Percentiles rank a stretch among this genome's conserved stretches.
These are phyloP conservation scores for Pempheris klunzingeri DNA, from an alignment of 2,797 vertebrate genomes.

Conservation along the genomic window DNA sequence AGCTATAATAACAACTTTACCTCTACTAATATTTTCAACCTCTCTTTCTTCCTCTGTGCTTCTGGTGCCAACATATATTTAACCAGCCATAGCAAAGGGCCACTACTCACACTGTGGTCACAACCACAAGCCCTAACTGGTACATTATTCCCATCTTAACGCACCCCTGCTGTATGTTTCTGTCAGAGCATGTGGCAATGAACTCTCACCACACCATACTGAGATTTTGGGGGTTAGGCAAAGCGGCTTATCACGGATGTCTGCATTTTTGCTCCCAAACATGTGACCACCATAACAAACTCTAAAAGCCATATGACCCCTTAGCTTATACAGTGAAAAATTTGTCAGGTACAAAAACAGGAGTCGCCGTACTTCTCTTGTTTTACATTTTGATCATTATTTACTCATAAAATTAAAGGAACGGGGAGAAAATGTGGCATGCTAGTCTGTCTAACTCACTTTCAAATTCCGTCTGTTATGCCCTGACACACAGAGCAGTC, in stretches of 20 bases:
- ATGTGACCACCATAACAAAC: conserved; percentile 5
- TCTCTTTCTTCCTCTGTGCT: background rate
- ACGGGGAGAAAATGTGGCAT: conserved; percentile 23
- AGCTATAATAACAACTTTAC: background rate
- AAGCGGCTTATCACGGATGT: background rate
- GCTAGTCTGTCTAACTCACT: conserved; percentile 21
- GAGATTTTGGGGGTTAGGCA: background rate
- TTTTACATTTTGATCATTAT: conserved; percentile 40
- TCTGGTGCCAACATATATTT: background rate
- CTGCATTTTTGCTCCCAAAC: background rate
- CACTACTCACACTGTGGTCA: background rate
- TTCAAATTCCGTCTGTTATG: conserved; percentile 35
- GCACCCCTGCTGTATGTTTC: background rate
- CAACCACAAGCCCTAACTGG: background rate
- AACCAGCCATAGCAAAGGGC: background rate
- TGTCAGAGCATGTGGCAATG: background rate
- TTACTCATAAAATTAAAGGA: conserved; percentile 34
- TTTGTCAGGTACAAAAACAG: conserved; percentile 31
- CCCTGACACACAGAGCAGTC: conserved; percentile 28
- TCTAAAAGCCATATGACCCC: conserved; percentile 1
- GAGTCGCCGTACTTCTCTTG: background rate
- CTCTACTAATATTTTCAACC: background rate
- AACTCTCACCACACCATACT: background rate
- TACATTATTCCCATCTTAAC: background rate
- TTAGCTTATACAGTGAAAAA: conserved; percentile 15